Percentiles rank a stretch among this genome's conserved stretches.
Evolutionary conservation across 1,140 invertebrate species (phyloP).

Genomic region (Calephelis virginiensis): DNA sequence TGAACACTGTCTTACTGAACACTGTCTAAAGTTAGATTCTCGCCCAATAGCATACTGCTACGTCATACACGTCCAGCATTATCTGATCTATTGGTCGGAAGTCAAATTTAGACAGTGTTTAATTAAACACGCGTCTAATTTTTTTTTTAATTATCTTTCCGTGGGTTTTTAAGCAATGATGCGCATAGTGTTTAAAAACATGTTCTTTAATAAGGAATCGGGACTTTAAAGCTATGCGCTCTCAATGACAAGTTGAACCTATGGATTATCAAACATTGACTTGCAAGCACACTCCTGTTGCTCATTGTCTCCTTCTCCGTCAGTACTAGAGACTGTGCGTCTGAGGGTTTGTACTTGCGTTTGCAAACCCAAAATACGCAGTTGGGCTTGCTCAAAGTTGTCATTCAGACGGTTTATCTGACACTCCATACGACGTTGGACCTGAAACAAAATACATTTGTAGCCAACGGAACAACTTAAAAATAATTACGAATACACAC

Average conservation of each 20-base stretch:
- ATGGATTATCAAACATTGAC: constrained; percentile 52
- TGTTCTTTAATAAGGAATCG: no score
- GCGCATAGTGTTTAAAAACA: not conserved
- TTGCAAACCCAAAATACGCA: constrained; percentile 81
- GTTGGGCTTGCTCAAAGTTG: constrained; percentile 83
- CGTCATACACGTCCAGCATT: no score
- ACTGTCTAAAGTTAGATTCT: no score
- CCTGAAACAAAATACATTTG: constrained; percentile 55
- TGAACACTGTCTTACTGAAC: no score
- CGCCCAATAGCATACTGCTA: no score
- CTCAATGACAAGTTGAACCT: constrained; percentile 34
- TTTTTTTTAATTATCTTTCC: no score
- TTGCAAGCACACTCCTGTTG: constrained; percentile 58
- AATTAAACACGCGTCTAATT: no score
- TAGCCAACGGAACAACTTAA: not conserved
- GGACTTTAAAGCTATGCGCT: constrained; percentile 34
- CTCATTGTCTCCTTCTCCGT: constrained; percentile 50
- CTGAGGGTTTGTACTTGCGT: constrained; percentile 82
- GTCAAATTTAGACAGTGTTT: no score
- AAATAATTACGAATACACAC: no score
- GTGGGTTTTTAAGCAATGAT: not conserved
- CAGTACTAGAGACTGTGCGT: constrained; percentile 75
- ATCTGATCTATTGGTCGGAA: no score
- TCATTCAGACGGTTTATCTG: constrained; percentile 84
- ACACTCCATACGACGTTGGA: constrained; percentile 83